phyloP scores from a whole-genome alignment of 2,113 vertebrate genomes.

The Onychorhynchus coronatus region DNA sequence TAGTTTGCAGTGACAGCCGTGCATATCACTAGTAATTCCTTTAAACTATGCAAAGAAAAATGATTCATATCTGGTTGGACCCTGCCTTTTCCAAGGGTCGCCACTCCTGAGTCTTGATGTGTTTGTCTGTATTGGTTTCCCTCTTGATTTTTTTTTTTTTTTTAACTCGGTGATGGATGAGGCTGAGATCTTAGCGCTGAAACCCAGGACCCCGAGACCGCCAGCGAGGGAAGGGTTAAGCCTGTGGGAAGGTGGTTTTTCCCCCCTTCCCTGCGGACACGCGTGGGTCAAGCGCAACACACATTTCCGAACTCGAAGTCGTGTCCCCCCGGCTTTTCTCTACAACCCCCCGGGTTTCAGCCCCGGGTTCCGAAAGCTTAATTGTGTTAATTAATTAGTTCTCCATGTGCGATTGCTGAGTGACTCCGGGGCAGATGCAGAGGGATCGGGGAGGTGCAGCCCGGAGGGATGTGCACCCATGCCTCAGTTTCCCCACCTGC shows the following conservation, averaged over 20 bases:
- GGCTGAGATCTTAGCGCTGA: conserved; percentile 30
- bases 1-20: conserved; percentile 72
- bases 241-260: background rate
- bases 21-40: conserved; percentile 72
- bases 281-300: background rate
- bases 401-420: background rate
- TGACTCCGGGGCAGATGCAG: background rate
- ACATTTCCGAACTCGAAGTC: background rate
- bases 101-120: conserved; percentile 61
- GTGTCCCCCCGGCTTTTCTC: background rate
- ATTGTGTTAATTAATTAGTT: conserved; percentile 52
- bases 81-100: conserved; percentile 68
- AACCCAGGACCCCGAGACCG: background rate
- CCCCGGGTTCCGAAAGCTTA: background rate
- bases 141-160: conserved; percentile 46
- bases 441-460: background rate
- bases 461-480: background rate
- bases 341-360: background rate
- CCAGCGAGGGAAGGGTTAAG: conserved; percentile 51
- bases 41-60: conserved; percentile 76
- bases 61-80: conserved; percentile 71
- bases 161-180: conserved; percentile 56
- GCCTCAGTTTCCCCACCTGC: conserved; percentile 24
- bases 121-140: conserved; percentile 62
- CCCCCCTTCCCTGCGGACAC: background rate